phyloP scores from a whole-genome alignment of 2,797 vertebrate genomes.

The Eulemur albifrons region DNA sequence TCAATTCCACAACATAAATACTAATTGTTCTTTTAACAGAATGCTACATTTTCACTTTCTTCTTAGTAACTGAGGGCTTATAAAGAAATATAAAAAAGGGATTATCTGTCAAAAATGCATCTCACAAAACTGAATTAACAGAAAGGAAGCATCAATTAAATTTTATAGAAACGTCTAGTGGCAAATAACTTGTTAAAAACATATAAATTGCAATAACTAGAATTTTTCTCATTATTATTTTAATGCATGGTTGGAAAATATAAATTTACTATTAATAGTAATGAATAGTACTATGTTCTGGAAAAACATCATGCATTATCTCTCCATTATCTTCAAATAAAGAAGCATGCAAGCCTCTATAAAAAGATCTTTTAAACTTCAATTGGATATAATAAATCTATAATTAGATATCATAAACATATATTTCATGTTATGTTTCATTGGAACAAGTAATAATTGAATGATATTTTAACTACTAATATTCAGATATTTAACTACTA shows the following conservation, averaged over 20 bases:
- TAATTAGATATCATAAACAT: slow-evolving; percentile 5
- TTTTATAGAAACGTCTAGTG: neutral
- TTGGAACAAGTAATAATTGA: slow-evolving; percentile 38
- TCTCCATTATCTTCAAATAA: slow-evolving; percentile 23
- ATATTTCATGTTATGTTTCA: slow-evolving; percentile 6
- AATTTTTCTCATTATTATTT: neutral
- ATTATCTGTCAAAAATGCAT: neutral
- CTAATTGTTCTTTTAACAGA: neutral
- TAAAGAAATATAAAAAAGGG: neutral
- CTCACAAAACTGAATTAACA: slow-evolving; percentile 20
- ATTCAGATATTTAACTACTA: slow-evolving; percentile 45
- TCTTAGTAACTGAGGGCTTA: neutral
- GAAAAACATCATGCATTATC: neutral
- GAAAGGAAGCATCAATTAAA: neutral
- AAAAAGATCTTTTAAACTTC: slow-evolving; percentile 37
- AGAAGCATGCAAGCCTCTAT: slow-evolving; percentile 16
- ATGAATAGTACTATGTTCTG: neutral
- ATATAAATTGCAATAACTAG: neutral
- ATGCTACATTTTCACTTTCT: slow-evolving; percentile 40
- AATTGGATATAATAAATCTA: slow-evolving; percentile 33
- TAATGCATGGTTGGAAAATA: slow-evolving; percentile 39
- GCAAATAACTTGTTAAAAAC: slow-evolving; percentile 51
- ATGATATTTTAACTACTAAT: neutral
- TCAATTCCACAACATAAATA: neutral
- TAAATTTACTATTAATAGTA: neutral